Conservation (phyloP, 2,888 invertebrate species). For the Pediacus dermestoides region DNA sequence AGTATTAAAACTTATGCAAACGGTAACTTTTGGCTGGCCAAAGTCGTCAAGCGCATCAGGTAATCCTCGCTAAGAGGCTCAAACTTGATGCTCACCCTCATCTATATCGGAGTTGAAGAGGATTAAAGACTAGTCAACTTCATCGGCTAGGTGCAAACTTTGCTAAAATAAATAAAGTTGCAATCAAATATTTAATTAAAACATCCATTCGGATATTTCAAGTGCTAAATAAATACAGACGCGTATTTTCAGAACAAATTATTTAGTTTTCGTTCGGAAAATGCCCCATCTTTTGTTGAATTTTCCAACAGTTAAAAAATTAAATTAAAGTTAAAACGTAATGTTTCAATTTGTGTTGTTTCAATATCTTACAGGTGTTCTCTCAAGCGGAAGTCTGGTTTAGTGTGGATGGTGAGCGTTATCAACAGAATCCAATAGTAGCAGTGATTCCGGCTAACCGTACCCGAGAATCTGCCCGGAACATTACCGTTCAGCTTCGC, state of each 20-base stretch:
- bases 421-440: slow-evolving; percentile 64
- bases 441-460: slow-evolving; percentile 57
- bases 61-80: slow-evolving; percentile 33
- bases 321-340: too few relatives aligned
- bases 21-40: slow-evolving; percentile 23
- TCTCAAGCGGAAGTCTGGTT: slow-evolving; percentile 73
- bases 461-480: slow-evolving; percentile 58
- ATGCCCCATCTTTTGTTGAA: too few relatives aligned
- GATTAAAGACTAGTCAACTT: slow-evolving; percentile 24
- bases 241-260: slow-evolving; percentile 2
- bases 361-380: slow-evolving; percentile 61
- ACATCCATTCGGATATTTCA: slow-evolving; percentile 10
- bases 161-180: slow-evolving; percentile 23
- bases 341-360: slow-evolving; percentile 2
- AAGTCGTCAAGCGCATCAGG: slow-evolving; percentile 18
- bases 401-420: slow-evolving; percentile 73
- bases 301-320: slow-evolving; percentile 1
- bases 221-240: neutral
- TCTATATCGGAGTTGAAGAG: slow-evolving; percentile 21
- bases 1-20: too few relatives aligned
- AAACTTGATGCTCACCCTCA: slow-evolving; percentile 18
- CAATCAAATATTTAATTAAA: slow-evolving; percentile 29
- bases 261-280: neutral
- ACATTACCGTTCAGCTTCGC: slow-evolving; percentile 70
- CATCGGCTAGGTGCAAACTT: slow-evolving; percentile 26